phyloP scores from a whole-genome alignment of 2,113 vertebrate species.

The Cariama cristata region DNA sequence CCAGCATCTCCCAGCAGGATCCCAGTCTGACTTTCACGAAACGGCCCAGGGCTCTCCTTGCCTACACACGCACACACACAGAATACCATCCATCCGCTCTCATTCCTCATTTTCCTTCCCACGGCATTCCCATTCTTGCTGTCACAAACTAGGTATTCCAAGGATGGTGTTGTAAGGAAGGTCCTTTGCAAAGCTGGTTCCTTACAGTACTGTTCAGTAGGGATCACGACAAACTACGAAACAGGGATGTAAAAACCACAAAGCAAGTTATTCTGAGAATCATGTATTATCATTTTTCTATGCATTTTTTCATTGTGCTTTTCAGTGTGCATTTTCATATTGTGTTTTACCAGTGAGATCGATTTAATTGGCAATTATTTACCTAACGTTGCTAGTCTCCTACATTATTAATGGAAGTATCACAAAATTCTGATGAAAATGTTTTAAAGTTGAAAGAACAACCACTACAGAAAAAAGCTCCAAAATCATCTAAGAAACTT shows the following conservation, averaged over 20 bases:
- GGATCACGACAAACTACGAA: not conserved
- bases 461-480: not conserved
- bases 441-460: not conserved
- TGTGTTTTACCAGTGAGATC: not conserved
- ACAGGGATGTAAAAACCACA: not conserved
- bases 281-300: not conserved
- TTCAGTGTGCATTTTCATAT: not conserved
- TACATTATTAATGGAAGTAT: not conserved
- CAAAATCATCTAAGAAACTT: not conserved
- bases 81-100: not conserved
- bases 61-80: too few relatives aligned
- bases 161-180: not conserved
- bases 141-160: not conserved
- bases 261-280: not conserved
- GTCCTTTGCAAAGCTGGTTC: not conserved
- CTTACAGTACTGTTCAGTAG: not conserved
- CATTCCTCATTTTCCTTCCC: not conserved
- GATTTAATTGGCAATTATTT: not conserved
- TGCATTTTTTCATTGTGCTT: not conserved
- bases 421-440: not conserved
- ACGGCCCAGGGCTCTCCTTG: not conserved
- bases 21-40: not conserved
- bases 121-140: not conserved
- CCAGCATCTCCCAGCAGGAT: not conserved
- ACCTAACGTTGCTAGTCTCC: not conserved